Evolutionary conservation across 2,797 vertebrate species (phyloP).

Genomic region (Manis pentadactyla): DNA sequence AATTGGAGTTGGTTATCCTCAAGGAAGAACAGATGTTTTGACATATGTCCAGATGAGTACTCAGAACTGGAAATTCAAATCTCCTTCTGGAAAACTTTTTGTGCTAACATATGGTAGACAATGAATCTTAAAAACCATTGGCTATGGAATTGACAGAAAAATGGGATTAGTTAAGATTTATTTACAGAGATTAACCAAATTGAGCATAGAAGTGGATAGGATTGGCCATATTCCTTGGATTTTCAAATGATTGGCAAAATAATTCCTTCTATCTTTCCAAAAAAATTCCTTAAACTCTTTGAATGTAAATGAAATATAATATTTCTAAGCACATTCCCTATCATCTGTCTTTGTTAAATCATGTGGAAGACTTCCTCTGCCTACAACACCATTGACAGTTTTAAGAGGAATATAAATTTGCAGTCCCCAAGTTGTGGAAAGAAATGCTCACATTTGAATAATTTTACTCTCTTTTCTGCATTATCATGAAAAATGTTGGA

Average conservation of each 20-base stretch:
- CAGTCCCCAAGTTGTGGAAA: neutral
- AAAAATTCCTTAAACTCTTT: neutral
- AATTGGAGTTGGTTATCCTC: constrained; percentile 52
- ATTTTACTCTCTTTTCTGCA: neutral
- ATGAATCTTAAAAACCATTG: constrained; percentile 75
- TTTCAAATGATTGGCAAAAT: constrained; percentile 48
- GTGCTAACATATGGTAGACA: constrained; percentile 74
- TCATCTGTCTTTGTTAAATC: constrained; percentile 65
- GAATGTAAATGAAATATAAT: neutral
- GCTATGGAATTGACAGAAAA: constrained; percentile 67
- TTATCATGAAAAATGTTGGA: constrained; percentile 64
- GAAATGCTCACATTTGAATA: constrained; percentile 58
- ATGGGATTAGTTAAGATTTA: constrained; percentile 73
- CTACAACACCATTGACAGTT: neutral
- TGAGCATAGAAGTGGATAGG: constrained; percentile 33
- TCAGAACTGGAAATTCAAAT: constrained; percentile 72
- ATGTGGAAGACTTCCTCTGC: neutral
- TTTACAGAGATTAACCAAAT: constrained; percentile 65
- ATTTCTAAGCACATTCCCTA: constrained; percentile 22
- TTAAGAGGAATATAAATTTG: constrained; percentile 44
- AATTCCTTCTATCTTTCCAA: neutral
- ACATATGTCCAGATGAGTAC: constrained; percentile 75
- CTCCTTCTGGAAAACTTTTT: constrained; percentile 80
- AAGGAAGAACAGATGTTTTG: constrained; percentile 76
- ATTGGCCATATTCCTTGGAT: constrained; percentile 22